Conservation (phyloP, 2,113 vertebrate species). For the Heptranchias perlo region DNA sequence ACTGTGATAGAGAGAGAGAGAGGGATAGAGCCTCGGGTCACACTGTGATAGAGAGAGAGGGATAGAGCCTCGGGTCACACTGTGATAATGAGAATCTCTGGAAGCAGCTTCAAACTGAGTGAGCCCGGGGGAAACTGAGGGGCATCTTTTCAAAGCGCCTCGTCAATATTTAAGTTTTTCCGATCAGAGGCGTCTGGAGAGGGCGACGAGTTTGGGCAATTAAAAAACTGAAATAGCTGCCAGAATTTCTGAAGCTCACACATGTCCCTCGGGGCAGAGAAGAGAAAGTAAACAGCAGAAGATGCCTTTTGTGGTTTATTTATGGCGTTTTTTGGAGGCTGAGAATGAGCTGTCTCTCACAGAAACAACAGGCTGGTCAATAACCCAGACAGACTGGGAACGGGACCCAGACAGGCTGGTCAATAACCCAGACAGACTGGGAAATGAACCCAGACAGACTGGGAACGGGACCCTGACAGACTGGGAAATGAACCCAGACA, state of each 20-base stretch:
- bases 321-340: background rate
- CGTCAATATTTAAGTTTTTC: conserved; percentile 23
- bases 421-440: too few species aligned
- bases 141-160: background rate
- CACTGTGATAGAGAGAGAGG: too few species aligned
- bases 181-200: background rate
- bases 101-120: background rate
- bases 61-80: background rate
- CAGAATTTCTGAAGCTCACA: conserved; percentile 7
- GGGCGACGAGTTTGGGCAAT: background rate
- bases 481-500: too few species aligned
- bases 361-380: background rate
- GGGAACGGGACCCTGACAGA: too few species aligned
- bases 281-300: background rate
- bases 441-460: too few species aligned
- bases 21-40: too few species aligned
- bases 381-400: background rate
- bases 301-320: background rate
- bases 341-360: background rate
- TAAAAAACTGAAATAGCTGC: background rate
- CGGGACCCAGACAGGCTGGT: too few species aligned
- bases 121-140: background rate
- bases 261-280: background rate
- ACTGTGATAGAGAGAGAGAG: background rate
- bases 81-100: background rate